Percentiles rank a stretch among this genome's conserved stretches.
phyloP scores from a whole-genome alignment of 1,140 invertebrate genomes.

The Liolophura sinensis region DNA sequence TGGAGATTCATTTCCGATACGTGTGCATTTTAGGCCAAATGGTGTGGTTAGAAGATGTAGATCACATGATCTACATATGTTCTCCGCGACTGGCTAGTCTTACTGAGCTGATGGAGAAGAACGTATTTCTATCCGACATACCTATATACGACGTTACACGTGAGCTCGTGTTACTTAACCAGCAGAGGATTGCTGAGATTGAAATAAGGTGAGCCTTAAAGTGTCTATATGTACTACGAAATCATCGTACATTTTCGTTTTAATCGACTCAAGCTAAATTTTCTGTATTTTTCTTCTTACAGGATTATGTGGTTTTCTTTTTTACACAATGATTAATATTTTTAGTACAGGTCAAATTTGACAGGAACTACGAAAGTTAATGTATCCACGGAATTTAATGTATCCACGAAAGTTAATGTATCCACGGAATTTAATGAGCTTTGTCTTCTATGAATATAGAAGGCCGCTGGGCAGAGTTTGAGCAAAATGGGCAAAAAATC shows the following conservation, averaged over 20 bases:
- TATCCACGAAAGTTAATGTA: no score
- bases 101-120: constrained; percentile 53
- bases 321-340: no score
- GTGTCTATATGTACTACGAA: no score
- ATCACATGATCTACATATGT: constrained; percentile 59
- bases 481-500: no score
- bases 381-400: no score
- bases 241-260: neutral
- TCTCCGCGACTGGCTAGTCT: constrained; percentile 57
- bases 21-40: constrained; percentile 51
- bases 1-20: neutral
- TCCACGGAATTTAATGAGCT: no score
- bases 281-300: no score
- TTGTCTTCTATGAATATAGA: no score
- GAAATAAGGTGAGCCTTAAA: constrained; percentile 40
- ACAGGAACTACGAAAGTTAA: no score
- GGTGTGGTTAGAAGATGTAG: constrained; percentile 52
- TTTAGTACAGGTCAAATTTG: no score
- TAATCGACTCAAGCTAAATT: no score
- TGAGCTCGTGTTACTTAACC: constrained; percentile 59
- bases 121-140: constrained; percentile 54
- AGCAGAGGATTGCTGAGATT: constrained; percentile 55
- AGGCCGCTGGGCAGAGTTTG: no score
- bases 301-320: neutral
- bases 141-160: constrained; percentile 60